These are phyloP conservation scores for Schizopygopsis pylzovi DNA, from an alignment of 2,797 vertebrate genomes.

Conservation along the genomic window DNA sequence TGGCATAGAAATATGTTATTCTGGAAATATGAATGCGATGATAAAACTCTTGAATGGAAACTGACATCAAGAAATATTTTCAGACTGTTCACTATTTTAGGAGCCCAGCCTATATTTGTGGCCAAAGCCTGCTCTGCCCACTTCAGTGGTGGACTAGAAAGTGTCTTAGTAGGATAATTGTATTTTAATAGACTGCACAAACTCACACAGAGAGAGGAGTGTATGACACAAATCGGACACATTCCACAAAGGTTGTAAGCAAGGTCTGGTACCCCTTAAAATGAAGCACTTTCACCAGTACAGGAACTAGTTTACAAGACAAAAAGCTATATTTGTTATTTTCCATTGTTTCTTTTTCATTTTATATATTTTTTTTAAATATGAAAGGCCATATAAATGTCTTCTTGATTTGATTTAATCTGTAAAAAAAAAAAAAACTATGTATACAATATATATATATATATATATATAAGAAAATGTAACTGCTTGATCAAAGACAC, in stretches of 20 bases:
- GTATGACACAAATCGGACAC: constrained; percentile 56
- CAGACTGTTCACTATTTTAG: constrained; percentile 32
- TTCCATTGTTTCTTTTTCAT: constrained; percentile 42
- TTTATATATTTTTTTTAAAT: constrained; percentile 30
- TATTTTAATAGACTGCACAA: constrained; percentile 44
- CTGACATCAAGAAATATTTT: constrained; percentile 41
- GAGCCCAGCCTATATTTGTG: constrained; percentile 43
- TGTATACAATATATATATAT: constrained; percentile 68
- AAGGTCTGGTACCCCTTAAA: constrained; percentile 61
- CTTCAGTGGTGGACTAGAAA: constrained; percentile 44
- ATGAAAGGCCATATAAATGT: constrained; percentile 67
- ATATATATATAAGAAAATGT: constrained; percentile 66
- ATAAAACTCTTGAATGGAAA: constrained; percentile 44
- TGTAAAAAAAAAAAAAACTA: constrained; percentile 77
- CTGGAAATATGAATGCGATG: constrained; percentile 48
- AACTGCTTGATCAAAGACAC: constrained; percentile 51
- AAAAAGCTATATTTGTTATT: constrained; percentile 53
- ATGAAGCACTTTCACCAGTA: constrained; percentile 76
- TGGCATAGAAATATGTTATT: constrained; percentile 45
- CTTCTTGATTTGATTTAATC: constrained; percentile 65
- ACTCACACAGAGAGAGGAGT: constrained; percentile 44
- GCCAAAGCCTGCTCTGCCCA: constrained; percentile 48
- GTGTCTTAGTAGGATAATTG: constrained; percentile 40
- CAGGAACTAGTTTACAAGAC: constrained; percentile 67
- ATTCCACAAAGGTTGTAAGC: constrained; percentile 70